Conservation (phyloP, 1,140 invertebrate genomes). For the Cotesia typhae region DNA sequence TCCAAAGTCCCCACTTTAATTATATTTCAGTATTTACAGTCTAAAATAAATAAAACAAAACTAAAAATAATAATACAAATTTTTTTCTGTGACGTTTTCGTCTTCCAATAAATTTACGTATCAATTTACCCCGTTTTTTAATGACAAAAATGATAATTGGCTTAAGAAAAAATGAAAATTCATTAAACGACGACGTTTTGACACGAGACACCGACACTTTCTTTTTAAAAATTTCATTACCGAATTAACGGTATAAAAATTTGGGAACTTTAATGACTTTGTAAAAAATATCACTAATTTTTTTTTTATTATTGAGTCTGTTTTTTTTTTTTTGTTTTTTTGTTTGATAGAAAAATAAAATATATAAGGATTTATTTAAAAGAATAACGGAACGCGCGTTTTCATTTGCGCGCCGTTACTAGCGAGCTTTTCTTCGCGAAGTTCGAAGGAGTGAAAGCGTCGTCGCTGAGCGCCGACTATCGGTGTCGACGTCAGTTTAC, state of each 20-base stretch:
- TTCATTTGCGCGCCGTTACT: constrained; percentile 52
- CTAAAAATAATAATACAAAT: background rate
- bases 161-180: constrained; percentile 27
- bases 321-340: background rate
- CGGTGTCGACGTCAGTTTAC: constrained; percentile 44
- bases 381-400: constrained; percentile 44
- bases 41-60: background rate
- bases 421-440: constrained; percentile 30
- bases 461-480: constrained; percentile 60
- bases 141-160: constrained; percentile 9
- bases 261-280: background rate
- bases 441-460: constrained; percentile 34
- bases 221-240: constrained; percentile 60
- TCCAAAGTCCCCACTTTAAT: too few species aligned
- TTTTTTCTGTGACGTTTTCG: constrained; percentile 24
- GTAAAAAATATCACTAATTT: background rate
- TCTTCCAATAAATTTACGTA: constrained; percentile 13
- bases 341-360: background rate
- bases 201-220: constrained; percentile 57
- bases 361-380: background rate
- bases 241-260: background rate
- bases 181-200: constrained; percentile 31
- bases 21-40: background rate
- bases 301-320: background rate
- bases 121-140: constrained; percentile 24